These are phyloP conservation scores for Eurypyga helias DNA, from an alignment of 2,113 vertebrate genomes.

Conservation along the genomic window DNA sequence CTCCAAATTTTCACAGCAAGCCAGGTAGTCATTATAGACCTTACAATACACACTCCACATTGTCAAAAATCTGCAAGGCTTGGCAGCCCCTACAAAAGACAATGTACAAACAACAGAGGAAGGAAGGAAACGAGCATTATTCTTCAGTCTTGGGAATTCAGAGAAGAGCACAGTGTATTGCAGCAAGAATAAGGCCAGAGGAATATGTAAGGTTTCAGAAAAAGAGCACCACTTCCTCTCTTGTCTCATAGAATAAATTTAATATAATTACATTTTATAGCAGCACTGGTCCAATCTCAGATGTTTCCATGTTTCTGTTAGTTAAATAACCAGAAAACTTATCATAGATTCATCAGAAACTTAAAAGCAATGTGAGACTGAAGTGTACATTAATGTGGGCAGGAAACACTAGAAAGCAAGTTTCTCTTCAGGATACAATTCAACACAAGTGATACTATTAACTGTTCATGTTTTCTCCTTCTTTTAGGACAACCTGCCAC, in stretches of 20 bases:
- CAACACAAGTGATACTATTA: not conserved
- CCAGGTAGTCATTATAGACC: not conserved
- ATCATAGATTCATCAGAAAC: not conserved
- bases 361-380: not conserved
- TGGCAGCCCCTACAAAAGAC: not conserved
- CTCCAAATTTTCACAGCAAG: not conserved
- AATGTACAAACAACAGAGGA: not conserved
- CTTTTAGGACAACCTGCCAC: not conserved
- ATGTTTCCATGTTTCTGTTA: not conserved
- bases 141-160: not conserved
- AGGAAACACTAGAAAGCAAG: not conserved
- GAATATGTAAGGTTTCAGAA: not conserved
- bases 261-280: not conserved
- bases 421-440: not conserved
- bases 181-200: not conserved
- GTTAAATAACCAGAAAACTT: not conserved
- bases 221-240: fast-evolving
- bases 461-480: not conserved
- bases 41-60: not conserved
- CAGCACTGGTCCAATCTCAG: not conserved
- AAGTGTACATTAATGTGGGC: not conserved
- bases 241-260: not conserved
- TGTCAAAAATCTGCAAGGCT: not conserved
- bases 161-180: not conserved
- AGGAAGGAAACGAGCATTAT: not conserved